A percentile compares a stretch with the other conserved stretches of the same genome.
These are phyloP conservation scores for Batillaria attramentaria DNA, from an alignment of 1,140 invertebrate species.

Conservation along the genomic window DNA sequence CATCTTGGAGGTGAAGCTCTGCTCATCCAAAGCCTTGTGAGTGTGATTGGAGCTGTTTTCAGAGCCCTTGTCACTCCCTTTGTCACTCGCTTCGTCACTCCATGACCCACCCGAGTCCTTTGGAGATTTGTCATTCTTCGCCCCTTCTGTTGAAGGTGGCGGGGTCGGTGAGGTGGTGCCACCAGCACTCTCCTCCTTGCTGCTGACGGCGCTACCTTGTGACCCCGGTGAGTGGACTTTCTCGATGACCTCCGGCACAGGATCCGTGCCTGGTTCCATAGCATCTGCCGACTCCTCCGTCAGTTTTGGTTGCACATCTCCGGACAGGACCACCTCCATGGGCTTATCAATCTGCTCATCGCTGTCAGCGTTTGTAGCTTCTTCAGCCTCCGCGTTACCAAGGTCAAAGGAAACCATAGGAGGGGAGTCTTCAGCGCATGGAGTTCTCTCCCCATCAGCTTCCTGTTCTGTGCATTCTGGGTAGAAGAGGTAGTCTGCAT, in stretches of 20 bases:
- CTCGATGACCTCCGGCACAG: not conserved
- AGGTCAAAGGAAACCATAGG: not conserved
- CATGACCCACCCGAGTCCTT: conserved; percentile 39
- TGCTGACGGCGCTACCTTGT: conserved; percentile 6
- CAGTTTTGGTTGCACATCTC: not conserved
- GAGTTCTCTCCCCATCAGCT: conserved; percentile 1
- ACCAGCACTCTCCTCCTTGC: not conserved
- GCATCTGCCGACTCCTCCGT: not conserved
- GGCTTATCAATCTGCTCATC: too few relatives aligned
- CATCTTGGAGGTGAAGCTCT: conserved; percentile 47
- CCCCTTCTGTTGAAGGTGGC: too few relatives aligned
- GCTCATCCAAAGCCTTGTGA: conserved; percentile 33
- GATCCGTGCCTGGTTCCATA: not conserved
- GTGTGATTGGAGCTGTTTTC: conserved; percentile 40
- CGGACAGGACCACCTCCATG: conserved; percentile 17
- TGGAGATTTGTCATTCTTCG: conserved; percentile 16
- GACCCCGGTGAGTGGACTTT: conserved; percentile 24
- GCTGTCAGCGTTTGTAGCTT: too few relatives aligned
- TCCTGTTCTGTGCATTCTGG: conserved; percentile 32
- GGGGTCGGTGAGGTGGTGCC: too few relatives aligned
- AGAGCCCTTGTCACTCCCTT: conserved; percentile 34
- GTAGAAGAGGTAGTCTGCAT: conserved; percentile 50
- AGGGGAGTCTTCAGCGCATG: conserved; percentile 8
- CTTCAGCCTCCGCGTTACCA: too few relatives aligned
- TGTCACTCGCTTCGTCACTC: conserved; percentile 37